These are phyloP conservation scores for Rhynchonema sp. DNA, from an alignment of 2,888 invertebrate species.

Conservation along the genomic window DNA sequence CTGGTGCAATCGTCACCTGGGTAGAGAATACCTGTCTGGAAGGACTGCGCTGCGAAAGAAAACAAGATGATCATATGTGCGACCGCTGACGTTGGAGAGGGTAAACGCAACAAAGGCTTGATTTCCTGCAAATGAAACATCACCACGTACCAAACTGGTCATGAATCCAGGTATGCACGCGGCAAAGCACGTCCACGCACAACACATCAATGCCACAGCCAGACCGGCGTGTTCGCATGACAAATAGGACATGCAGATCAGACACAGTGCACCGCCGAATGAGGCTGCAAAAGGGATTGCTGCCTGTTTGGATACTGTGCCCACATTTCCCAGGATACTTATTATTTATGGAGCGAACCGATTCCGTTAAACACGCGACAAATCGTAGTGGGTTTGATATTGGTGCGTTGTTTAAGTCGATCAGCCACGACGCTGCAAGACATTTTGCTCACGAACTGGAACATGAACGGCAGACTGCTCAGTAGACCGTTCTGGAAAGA, in stretches of 20 bases:
- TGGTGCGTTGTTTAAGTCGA: not conserved
- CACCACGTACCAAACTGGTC: not conserved
- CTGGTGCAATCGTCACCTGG: not conserved
- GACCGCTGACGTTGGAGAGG: not conserved
- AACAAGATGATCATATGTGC: too few species aligned
- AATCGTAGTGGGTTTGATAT: not conserved
- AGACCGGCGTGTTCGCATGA: not conserved
- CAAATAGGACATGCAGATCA: not conserved
- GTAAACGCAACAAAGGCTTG: not conserved
- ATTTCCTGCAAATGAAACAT: too few species aligned
- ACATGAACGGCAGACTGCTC: not conserved
- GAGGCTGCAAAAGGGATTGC: too few species aligned
- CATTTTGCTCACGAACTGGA: not conserved
- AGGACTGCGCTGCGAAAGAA: too few species aligned
- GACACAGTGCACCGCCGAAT: not conserved
- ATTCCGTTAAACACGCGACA: not conserved
- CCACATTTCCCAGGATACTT: too few species aligned
- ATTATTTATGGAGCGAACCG: not conserved
- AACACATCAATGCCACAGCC: not conserved
- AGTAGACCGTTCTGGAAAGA: not conserved
- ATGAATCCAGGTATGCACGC: not conserved
- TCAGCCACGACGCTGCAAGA: not conserved
- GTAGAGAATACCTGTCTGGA: too few species aligned
- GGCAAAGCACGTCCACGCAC: not conserved
- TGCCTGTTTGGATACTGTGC: too few species aligned